Evolutionary conservation across 2,113 vertebrate genomes (phyloP).

Genomic region (Stictonetta naevosa): DNA sequence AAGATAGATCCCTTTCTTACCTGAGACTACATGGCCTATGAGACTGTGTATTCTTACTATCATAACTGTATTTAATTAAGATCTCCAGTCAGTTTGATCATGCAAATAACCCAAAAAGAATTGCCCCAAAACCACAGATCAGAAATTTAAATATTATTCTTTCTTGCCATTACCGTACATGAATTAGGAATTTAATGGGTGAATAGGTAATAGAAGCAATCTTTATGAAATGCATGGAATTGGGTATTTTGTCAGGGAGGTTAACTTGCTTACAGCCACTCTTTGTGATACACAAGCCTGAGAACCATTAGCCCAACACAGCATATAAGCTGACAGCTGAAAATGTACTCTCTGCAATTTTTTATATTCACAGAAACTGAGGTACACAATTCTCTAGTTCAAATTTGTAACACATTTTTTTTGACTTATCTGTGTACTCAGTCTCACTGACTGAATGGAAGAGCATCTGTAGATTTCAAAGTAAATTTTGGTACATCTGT

Average conservation of each 20-base stretch:
- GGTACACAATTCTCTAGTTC: neutral
- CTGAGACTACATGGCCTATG: neutral
- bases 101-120: neutral
- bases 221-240: neutral
- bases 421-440: neutral
- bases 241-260: neutral
- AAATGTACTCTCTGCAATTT: neutral
- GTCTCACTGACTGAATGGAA: neutral
- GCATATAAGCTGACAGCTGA: neutral
- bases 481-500: conserved; percentile 22
- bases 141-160: neutral
- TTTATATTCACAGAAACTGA: neutral
- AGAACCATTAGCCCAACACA: neutral
- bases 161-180: neutral
- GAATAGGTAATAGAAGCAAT: neutral
- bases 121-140: neutral
- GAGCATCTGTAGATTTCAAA: neutral
- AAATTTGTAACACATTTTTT: neutral
- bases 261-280: neutral
- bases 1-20: neutral
- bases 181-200: neutral
- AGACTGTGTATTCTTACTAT: neutral
- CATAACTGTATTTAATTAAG: neutral
- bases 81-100: neutral
- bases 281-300: neutral